Evolutionary conservation across 2,888 invertebrate genomes (phyloP).

Genomic region (Chironomus tentans): DNA sequence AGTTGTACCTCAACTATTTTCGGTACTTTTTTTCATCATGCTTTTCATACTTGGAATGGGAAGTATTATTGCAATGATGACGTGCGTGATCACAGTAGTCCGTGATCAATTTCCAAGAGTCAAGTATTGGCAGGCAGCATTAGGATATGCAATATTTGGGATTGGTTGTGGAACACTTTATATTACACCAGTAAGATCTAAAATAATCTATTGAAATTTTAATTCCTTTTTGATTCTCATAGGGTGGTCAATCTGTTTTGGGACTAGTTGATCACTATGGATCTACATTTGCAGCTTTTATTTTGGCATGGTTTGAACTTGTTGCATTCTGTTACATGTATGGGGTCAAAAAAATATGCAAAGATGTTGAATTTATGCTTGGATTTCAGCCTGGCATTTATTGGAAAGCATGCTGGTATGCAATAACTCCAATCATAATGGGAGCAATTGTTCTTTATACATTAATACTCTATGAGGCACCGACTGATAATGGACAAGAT

Average conservation of each 20-base stretch:
- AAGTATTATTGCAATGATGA: conserved; percentile 44
- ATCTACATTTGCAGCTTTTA: conserved; percentile 63
- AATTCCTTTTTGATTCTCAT: conserved; percentile 30
- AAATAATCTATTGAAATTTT: conserved; percentile 38
- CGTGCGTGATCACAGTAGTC: conserved; percentile 43
- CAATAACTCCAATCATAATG: conserved; percentile 64
- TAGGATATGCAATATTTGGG: conserved; percentile 42
- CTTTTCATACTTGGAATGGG: conserved; percentile 48
- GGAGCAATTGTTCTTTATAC: conserved; percentile 62
- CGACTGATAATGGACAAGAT: conserved; percentile 45
- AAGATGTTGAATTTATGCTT: conserved; percentile 74
- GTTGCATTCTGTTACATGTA: conserved; percentile 66
- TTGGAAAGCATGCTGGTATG: conserved; percentile 72
- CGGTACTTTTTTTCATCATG: conserved; percentile 49
- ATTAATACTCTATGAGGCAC: conserved; percentile 45
- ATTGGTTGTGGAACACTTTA: conserved; percentile 52
- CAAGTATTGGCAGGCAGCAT: conserved; percentile 46
- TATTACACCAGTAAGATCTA: conserved; percentile 54
- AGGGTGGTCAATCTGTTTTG: conserved; percentile 66
- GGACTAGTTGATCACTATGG: conserved; percentile 66
- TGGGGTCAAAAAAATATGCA: conserved; percentile 55
- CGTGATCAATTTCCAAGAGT: conserved; percentile 41
- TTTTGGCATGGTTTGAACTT: conserved; percentile 56
- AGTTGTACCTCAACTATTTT: conserved; percentile 41
- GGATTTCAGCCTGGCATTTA: conserved; percentile 57